phyloP scores from a whole-genome alignment of 2,888 invertebrate genomes.

The Coenonympha glycerion region DNA sequence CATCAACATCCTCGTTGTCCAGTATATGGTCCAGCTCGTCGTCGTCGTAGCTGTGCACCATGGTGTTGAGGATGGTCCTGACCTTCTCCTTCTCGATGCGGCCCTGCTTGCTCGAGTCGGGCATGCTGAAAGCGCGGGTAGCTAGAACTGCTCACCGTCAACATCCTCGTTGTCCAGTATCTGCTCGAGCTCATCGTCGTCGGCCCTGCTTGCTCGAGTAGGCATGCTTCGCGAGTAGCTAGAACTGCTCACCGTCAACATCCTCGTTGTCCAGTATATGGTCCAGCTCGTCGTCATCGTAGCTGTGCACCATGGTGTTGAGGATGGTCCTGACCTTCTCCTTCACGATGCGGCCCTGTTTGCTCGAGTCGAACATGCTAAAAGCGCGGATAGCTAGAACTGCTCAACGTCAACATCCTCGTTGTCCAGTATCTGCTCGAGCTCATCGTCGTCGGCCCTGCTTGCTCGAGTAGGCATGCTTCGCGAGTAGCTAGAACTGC shows the following conservation, averaged over 20 bases:
- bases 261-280: conserved; percentile 86
- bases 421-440: too few relatives aligned
- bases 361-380: conserved; percentile 89
- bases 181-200: too few relatives aligned
- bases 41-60: too few relatives aligned
- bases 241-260: conserved; percentile 84
- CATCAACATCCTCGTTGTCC: conserved; percentile 86
- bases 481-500: too few relatives aligned
- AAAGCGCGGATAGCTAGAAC: too few relatives aligned
- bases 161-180: too few relatives aligned
- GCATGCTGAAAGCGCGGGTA: conserved; percentile 89
- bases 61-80: conserved; percentile 85
- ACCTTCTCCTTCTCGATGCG: conserved; percentile 88
- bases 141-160: too few relatives aligned
- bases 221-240: too few relatives aligned
- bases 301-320: conserved; percentile 87
- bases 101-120: conserved; percentile 86
- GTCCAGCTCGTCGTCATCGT: conserved; percentile 85
- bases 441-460: too few relatives aligned
- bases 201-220: too few relatives aligned
- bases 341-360: conserved; percentile 86
- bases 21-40: conserved; percentile 85
- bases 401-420: too few relatives aligned
- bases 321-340: conserved; percentile 87
- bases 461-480: too few relatives aligned